A percentile compares a stretch with the other conserved stretches of the same genome.
phyloP scores from a whole-genome alignment of 1,140 invertebrate species.

The Sitobion miscanthi region DNA sequence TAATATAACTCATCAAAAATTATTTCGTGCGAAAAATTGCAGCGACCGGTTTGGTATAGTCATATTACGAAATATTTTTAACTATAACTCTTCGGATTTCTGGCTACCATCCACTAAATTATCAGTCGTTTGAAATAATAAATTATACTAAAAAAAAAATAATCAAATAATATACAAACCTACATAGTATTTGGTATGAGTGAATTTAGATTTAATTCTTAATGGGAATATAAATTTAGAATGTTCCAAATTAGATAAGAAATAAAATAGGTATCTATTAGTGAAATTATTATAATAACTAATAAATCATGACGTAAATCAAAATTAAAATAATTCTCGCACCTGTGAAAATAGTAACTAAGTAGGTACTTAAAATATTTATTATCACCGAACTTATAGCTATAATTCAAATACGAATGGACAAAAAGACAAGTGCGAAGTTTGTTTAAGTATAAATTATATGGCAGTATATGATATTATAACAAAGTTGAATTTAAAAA shows the following conservation, averaged over 20 bases:
- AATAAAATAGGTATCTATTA: background rate
- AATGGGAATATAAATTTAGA: background rate
- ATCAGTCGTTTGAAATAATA: background rate
- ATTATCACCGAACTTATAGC: background rate
- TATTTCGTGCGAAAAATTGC: background rate
- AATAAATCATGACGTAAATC: background rate
- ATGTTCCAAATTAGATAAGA: background rate
- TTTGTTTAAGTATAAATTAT: background rate
- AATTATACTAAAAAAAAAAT: background rate
- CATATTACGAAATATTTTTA: background rate
- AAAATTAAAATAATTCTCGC: background rate
- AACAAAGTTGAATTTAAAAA: background rate
- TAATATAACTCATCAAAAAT: background rate
- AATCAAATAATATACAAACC: background rate
- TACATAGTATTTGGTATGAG: background rate
- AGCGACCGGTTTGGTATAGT: background rate
- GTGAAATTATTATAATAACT: background rate
- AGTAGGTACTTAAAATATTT: background rate
- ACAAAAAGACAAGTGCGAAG: too few species aligned
- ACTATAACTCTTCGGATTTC: background rate
- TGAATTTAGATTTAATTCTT: background rate
- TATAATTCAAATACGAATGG: background rate
- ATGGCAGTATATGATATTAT: too few species aligned
- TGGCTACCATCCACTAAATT: background rate
- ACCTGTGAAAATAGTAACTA: background rate